Conservation (phyloP, 1,140 invertebrate species). For the Drosophila oshimai region DNA sequence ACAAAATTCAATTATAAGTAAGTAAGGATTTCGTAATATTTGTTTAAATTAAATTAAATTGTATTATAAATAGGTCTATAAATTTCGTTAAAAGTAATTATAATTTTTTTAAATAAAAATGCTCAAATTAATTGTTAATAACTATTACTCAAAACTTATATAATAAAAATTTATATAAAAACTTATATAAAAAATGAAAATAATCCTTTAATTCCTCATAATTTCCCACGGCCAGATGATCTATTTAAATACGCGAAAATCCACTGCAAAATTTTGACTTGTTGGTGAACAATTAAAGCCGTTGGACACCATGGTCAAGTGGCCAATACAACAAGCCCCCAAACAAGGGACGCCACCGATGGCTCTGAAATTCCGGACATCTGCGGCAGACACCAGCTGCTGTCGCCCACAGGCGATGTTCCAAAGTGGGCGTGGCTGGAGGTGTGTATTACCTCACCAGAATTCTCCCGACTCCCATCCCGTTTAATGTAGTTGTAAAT, state of each 20-base stretch:
- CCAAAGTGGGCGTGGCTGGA: background rate
- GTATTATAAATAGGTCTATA: too few species aligned
- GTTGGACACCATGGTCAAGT: background rate
- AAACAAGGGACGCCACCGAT: background rate
- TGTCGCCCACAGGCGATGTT: constrained; percentile 13
- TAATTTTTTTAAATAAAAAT: too few species aligned
- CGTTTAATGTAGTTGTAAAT: constrained; percentile 58
- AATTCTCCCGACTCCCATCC: background rate
- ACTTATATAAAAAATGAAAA: too few species aligned
- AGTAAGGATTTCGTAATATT: too few species aligned
- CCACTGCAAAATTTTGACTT: background rate
- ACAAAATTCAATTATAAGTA: too few species aligned
- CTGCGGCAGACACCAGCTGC: background rate
- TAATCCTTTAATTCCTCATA: background rate
- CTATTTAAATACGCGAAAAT: background rate
- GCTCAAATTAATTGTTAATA: too few species aligned
- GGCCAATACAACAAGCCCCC: constrained; percentile 9
- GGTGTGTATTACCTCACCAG: background rate
- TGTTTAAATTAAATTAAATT: too few species aligned
- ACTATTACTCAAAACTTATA: too few species aligned
- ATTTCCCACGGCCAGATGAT: too few species aligned
- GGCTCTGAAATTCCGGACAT: constrained; percentile 1
- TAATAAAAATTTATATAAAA: too few species aligned
- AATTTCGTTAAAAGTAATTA: too few species aligned
- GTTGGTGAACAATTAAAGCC: constrained; percentile 8